Conservation (phyloP, 2,797 vertebrate species). For the Anguilla marmorata region DNA sequence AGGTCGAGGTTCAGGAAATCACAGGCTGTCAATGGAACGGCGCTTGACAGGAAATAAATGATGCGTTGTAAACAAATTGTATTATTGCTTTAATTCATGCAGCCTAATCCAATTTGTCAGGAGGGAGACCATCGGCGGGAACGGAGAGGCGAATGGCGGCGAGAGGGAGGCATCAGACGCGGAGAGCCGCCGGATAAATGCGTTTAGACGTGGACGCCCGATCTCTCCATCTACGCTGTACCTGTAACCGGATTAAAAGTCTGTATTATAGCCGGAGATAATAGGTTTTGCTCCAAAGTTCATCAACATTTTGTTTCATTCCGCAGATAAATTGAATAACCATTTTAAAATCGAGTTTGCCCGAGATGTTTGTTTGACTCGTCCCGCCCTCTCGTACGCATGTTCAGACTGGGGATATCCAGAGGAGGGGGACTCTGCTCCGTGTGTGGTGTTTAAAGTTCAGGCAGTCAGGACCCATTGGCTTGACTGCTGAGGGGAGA, state of each 20-base stretch:
- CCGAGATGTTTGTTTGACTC: constrained; percentile 46
- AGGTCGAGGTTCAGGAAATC: constrained; percentile 65
- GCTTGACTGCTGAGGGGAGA: not conserved
- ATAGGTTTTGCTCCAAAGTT: constrained; percentile 48
- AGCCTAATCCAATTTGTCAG: constrained; percentile 72
- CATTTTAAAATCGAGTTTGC: constrained; percentile 58
- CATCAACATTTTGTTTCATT: constrained; percentile 56
- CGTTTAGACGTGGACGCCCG: constrained; percentile 46
- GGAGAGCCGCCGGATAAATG: constrained; percentile 37
- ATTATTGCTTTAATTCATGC: constrained; percentile 80
- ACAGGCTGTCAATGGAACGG: constrained; percentile 62
- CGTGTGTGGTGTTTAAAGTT: not conserved
- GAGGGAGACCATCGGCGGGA: constrained; percentile 63
- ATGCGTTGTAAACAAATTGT: constrained; percentile 77
- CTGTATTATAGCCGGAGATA: constrained; percentile 58
- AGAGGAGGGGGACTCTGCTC: constrained; percentile 12
- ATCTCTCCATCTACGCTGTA: constrained; percentile 55
- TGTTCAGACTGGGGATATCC: constrained; percentile 51
- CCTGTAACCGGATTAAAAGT: constrained; percentile 66
- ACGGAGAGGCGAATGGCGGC: constrained; percentile 46
- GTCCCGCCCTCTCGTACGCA: constrained; percentile 30
- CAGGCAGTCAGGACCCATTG: not conserved
- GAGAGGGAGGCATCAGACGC: constrained; percentile 18
- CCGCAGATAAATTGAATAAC: constrained; percentile 63
- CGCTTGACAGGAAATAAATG: constrained; percentile 75